Conservation (phyloP, 2,113 vertebrate species). For the Strigops habroptila region DNA sequence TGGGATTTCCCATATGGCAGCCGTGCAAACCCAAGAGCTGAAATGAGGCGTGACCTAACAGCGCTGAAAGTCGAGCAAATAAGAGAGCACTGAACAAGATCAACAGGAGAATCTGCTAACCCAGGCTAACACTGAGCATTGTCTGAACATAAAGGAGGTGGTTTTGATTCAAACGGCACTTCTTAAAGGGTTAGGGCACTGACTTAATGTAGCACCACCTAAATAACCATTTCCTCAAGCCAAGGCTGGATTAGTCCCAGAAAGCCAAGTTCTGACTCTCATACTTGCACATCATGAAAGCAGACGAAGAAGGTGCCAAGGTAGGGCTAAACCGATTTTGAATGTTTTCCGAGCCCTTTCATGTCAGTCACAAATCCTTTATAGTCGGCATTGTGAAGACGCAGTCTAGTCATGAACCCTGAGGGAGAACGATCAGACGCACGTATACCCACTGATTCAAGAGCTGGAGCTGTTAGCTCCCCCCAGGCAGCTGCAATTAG, state of each 20-base stretch:
- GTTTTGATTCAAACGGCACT: neutral
- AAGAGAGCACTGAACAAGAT: neutral
- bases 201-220: neutral
- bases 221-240: neutral
- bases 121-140: neutral
- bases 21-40: neutral
- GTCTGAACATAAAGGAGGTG: neutral
- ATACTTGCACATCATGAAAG: neutral
- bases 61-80: neutral
- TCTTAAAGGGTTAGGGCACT: neutral
- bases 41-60: accelerated
- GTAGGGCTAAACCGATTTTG: neutral
- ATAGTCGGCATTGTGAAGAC: neutral
- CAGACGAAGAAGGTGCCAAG: neutral
- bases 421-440: accelerated
- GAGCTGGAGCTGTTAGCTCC: neutral
- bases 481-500: neutral
- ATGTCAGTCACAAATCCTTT: neutral
- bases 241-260: neutral
- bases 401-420: neutral
- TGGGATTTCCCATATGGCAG: neutral
- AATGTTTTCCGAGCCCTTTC: neutral
- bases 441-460: neutral
- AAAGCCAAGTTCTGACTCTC: neutral
- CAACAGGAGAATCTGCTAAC: neutral